Base-by-base conservation (phyloP, 2,113 vertebrate species). In the Gasterosteus nipponicus region DNA sequence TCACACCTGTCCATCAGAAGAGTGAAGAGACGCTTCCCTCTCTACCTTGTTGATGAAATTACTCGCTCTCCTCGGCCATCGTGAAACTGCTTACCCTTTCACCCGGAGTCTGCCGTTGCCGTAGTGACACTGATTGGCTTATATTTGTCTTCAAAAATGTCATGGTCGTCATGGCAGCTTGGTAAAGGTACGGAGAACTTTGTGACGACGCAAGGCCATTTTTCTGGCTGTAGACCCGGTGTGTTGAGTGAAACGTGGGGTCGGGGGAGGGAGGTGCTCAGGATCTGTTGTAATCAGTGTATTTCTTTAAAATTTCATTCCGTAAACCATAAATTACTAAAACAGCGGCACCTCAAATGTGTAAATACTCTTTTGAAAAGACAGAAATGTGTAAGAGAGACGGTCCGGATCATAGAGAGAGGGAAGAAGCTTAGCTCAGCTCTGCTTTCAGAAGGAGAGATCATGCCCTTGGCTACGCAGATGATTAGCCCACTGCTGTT, bases 401-500 rank as follows among this genome's bases (percentile, higher is more conserved):
- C 19, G 72, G 64, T 65, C 22, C 74, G 60, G 57, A 33, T 33
- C 73, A 74, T 54, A 38, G 46, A 66, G 31, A 35, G 42, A 46
- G 59, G 39, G 49, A 57, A 76, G 56, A 70, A 57, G 83, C 76
- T 86, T 87, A 83, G 84, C 87, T 90, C 82, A 84, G 77, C 80
- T 73, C 42, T 31, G 69, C 81, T 91, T 85, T 92, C 84, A 46
- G 60, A 83, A 80, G 89, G 85, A 80, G 82, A 68, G 82, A 85
- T 86, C 83, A 38, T 49, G 89, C 91, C 89, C 83, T 86, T 61
- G 86, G 89, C 89, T 73, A 89, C 89, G 89, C 81, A 87, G 87
- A 92, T 92, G 87, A 92, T 93, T 91, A 92, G 89, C 81, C 86
- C 84, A 88, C 86, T 79, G 59, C 87, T 88, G 85, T 86, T 92